Conservation (phyloP, 2,113 vertebrate genomes). For the Colaptes auratus region DNA sequence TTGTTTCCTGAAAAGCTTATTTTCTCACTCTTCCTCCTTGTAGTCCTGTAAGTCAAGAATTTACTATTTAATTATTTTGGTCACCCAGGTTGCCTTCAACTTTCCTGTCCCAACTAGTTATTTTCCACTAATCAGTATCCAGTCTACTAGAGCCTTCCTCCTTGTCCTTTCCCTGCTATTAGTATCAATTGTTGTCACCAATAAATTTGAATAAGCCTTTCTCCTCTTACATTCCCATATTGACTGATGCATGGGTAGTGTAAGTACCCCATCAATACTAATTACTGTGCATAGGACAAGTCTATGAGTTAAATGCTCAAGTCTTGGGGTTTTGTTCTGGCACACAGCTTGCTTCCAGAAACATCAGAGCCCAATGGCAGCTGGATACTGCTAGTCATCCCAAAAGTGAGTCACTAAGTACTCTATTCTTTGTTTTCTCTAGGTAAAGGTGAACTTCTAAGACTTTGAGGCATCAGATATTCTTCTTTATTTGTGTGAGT, state of each 20-base stretch:
- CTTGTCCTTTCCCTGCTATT: not conserved
- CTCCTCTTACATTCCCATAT: not conserved
- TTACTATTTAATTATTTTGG: not conserved
- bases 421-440: not conserved
- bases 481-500: not conserved
- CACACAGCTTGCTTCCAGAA: not conserved
- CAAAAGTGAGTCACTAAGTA: not conserved
- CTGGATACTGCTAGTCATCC: not conserved
- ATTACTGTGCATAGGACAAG: slow-evolving; percentile 8
- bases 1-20: not conserved
- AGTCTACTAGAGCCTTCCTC: not conserved
- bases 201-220: slow-evolving; percentile 26
- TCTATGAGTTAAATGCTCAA: not conserved
- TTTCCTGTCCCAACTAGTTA: not conserved
- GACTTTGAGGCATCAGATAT: not conserved
- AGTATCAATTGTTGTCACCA: not conserved
- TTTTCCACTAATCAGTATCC: not conserved
- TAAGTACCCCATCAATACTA: slow-evolving; percentile 41
- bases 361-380: not conserved
- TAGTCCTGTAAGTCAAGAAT: not conserved
- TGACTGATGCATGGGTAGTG: not conserved
- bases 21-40: not conserved
- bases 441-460: not conserved
- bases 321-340: not conserved
- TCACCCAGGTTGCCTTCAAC: not conserved